Evolutionary conservation across 2,888 invertebrate species (phyloP).

Genomic region (Alviniconcha strummeri): DNA sequence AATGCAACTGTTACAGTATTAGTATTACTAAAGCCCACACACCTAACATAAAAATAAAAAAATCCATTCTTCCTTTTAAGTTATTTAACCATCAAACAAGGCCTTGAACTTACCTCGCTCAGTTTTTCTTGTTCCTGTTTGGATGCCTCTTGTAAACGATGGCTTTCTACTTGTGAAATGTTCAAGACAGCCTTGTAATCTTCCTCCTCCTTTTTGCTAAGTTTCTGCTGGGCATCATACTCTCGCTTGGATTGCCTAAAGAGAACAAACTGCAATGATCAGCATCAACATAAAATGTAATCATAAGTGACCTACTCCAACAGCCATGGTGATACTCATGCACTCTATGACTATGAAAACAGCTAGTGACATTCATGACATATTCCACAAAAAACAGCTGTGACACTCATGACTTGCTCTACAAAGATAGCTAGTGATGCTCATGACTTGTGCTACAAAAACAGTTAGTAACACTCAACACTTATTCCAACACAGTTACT

Average conservation of each 20-base stretch:
- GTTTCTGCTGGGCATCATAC: conserved; percentile 56
- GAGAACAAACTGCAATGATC: background rate
- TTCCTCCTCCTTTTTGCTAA: conserved; percentile 45
- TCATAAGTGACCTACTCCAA: no score
- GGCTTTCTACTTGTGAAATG: conserved; percentile 55
- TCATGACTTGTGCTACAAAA: no score
- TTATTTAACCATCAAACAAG: no score
- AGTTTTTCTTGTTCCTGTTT: conserved; percentile 53
- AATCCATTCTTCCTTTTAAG: no score
- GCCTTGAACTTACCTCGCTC: conserved; percentile 10
- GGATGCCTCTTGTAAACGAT: conserved; percentile 51
- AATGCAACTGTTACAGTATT: no score
- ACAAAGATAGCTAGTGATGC: no score
- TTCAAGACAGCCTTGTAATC: conserved; percentile 47
- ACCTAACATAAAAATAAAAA: no score
- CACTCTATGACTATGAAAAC: background rate
- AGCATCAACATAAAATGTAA: background rate
- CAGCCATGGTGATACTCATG: background rate
- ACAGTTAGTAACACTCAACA: no score
- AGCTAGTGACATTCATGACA: background rate
- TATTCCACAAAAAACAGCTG: background rate
- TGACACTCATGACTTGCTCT: no score
- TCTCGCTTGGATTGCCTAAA: conserved; percentile 63
- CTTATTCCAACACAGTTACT: background rate
- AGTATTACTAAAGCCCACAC: no score